Base-by-base conservation (phyloP, 2,113 vertebrate species). In the Campylomormyrus numenius region DNA sequence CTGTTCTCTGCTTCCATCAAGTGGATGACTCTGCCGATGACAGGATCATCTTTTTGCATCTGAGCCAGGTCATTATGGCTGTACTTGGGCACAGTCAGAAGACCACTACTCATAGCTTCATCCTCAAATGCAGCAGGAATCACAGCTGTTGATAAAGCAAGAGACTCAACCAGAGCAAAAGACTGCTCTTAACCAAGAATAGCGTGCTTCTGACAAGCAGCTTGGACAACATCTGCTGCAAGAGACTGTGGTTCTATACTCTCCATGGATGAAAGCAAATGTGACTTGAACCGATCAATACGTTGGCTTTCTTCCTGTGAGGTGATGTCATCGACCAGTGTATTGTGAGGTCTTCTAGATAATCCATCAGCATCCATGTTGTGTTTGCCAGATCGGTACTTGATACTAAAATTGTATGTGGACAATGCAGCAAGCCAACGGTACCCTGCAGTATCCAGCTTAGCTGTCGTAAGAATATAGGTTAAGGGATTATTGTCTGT, bases 401-500 rank as follows among this genome's bases (percentile, higher is more conserved):
- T 52, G 9, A 90, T 13, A 13, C 74, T 66, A n/a, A 89, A 90
- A 15, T 24, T 58, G 52, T 49, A 90, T 15, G 62, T 89, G 2
- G 90, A 91, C 5, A 90, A 42, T n/a, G 83, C 85, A 31, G 91
- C 17, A 15, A 90, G 24, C 89, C 91, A 91, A 2, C 85, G 3
- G 19, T 91, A 85, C 11, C 89, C 86, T 0, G 89, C 85, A 2
- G 90, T 52, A 70, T 90, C 53, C 6, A 86, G 56, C 19, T 89
- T 91, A 2, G 42, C 70, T 11, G 88, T 62, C 2, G 80, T 90
- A 17, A 90, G 66, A 1, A 90, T 52, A n/a, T 90, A 90, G 24
- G 27, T 90, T 80, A 90, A 80, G 9, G 90, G 90, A 83, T 88
- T 90, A 31, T 66, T 90, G 21, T 90, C 90, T 27, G 90, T 88